phyloP scores from a whole-genome alignment of 2,113 vertebrate genomes.

The Serilophus lunatus region DNA sequence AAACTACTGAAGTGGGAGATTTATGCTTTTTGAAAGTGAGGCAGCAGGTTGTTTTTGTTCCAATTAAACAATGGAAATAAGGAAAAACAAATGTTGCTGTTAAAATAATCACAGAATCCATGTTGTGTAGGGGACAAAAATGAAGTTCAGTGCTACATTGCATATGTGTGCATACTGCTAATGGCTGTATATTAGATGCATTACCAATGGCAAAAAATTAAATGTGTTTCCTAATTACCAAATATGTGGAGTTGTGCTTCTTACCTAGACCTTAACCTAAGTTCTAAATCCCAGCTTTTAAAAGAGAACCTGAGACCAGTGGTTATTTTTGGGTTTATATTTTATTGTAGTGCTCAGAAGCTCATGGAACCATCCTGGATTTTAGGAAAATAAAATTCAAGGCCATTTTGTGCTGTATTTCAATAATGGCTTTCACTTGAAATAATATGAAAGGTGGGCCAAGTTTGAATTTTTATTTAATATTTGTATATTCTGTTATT shows the following conservation, averaged over 20 bases:
- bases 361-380: background rate
- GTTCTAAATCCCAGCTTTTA: background rate
- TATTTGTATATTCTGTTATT: background rate
- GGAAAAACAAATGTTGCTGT: constrained; percentile 25
- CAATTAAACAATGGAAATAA: constrained; percentile 50
- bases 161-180: background rate
- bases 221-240: background rate
- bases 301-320: background rate
- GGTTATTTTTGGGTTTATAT: background rate
- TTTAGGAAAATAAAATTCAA: background rate
- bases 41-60: constrained; percentile 38
- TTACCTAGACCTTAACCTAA: background rate
- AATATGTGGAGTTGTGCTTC: background rate
- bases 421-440: background rate
- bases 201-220: background rate
- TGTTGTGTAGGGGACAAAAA: background rate
- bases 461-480: background rate
- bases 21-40: constrained; percentile 16
- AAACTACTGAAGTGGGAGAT: constrained; percentile 17
- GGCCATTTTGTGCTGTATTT: background rate
- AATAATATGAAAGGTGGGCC: background rate
- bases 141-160: background rate
- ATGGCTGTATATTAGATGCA: background rate
- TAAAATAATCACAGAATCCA: constrained; percentile 4
- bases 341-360: background rate